Conservation (phyloP, 2,888 invertebrate species). For the Drosophila stalkeri region DNA sequence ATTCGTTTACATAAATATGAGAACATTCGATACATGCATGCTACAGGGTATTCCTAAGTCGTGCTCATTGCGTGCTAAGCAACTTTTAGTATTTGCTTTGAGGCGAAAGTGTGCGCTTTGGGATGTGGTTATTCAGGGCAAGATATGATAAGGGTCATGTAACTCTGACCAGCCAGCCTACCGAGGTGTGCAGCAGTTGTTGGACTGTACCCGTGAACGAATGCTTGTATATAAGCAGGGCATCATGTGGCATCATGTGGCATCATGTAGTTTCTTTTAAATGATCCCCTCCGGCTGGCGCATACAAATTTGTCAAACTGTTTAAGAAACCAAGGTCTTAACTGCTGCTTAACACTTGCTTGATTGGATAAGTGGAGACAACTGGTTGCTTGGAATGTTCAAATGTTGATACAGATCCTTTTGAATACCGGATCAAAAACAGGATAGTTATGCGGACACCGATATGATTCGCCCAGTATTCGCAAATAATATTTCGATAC, state of each 20-base stretch:
- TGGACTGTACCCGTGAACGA: conserved; percentile 4
- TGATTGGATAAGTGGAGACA: conserved; percentile 21
- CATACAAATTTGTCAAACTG: conserved; percentile 27
- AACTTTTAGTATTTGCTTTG: conserved; percentile 57
- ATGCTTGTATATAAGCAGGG: conserved; percentile 26
- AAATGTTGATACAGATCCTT: conserved; percentile 20
- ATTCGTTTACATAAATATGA: neutral
- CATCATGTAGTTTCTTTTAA: conserved; percentile 10
- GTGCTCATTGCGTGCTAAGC: neutral
- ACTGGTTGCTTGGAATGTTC: neutral
- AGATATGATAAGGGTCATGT: conserved; percentile 72
- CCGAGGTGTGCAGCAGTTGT: conserved; percentile 22
- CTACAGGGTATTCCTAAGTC: conserved; percentile 26
- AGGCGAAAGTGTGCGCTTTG: conserved; percentile 72
- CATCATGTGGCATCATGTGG: conserved; percentile 12
- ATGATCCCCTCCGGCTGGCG: neutral
- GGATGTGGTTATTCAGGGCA: conserved; percentile 62
- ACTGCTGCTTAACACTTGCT: conserved; percentile 5
- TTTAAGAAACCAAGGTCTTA: conserved; percentile 11
- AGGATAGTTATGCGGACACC: conserved; percentile 43
- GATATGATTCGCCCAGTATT: conserved; percentile 3
- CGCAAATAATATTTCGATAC: neutral
- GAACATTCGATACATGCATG: neutral
- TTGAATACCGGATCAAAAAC: conserved; percentile 16
- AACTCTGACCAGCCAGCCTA: conserved; percentile 45